phyloP scores from a whole-genome alignment of 2,888 invertebrate genomes.

The Xestoiulus laeticollis region DNA sequence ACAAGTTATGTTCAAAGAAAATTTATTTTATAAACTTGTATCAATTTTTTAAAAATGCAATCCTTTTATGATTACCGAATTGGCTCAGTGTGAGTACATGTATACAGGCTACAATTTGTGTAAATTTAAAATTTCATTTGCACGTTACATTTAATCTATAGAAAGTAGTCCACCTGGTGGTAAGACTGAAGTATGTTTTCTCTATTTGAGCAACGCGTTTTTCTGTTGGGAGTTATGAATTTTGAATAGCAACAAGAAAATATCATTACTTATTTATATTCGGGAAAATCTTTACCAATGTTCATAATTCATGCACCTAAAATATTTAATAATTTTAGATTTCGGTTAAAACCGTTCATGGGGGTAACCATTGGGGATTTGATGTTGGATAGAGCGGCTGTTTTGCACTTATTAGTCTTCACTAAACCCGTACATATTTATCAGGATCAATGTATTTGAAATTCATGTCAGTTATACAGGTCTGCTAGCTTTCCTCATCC shows the following conservation, averaged over 20 bases:
- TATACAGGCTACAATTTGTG: not conserved
- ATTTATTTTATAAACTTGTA: not conserved
- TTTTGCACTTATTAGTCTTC: constrained; percentile 28
- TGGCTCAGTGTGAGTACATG: no score
- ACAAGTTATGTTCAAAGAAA: not conserved
- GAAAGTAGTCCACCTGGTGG: not conserved
- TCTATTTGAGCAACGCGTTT: not conserved
- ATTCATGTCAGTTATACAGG: constrained; percentile 36
- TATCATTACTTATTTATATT: not conserved
- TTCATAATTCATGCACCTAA: constrained; percentile 7
- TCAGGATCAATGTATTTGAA: constrained; percentile 29
- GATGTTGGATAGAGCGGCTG: not conserved
- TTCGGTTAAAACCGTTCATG: constrained; percentile 15
- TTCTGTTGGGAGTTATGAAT: constrained; percentile 21
- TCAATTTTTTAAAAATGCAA: not conserved
- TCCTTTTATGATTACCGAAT: not conserved
- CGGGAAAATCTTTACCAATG: not conserved
- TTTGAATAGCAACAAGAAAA: constrained; percentile 6
- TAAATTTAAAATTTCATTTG: not conserved
- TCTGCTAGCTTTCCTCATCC: constrained; percentile 18
- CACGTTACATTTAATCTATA: not conserved
- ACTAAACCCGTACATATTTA: constrained; percentile 2
- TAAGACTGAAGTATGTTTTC: not conserved
- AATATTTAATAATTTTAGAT: constrained; percentile 37
- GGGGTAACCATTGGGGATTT: not conserved